phyloP scores from a whole-genome alignment of 2,113 vertebrate species.

The Machaerirhynchus nigripectus region DNA sequence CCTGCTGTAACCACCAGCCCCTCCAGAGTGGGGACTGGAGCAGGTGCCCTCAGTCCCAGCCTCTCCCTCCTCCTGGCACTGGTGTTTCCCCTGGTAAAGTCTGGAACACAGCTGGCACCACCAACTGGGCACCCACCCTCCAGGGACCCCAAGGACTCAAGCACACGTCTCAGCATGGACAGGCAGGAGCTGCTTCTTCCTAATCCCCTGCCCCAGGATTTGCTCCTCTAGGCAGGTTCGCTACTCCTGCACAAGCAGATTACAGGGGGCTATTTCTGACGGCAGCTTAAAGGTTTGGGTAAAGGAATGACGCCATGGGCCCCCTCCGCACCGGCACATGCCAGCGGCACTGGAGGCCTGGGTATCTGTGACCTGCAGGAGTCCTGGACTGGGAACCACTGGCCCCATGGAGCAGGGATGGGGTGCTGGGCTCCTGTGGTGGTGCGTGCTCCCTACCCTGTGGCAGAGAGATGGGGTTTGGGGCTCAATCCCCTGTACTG shows the following conservation, averaged over 20 bases:
- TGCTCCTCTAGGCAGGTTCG: not conserved
- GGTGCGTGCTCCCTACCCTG: not conserved
- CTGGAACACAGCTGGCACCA: not conserved
- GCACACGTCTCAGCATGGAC: rapidly evolving
- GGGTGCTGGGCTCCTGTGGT: not conserved
- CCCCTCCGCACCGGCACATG: not conserved
- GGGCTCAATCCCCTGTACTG: not conserved
- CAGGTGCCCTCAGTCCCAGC: not conserved
- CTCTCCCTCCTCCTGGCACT: not conserved
- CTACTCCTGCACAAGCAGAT: not conserved
- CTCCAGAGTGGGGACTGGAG: not conserved
- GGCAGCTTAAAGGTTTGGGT: slow-evolving; percentile 42
- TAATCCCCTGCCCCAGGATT: slow-evolving; percentile 35
- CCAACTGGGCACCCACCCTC: not conserved
- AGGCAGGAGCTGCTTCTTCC: not conserved
- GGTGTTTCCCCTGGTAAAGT: not conserved
- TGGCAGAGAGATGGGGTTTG: rapidly evolving
- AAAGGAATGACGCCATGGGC: not conserved
- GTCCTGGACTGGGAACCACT: rapidly evolving
- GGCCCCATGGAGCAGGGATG: not conserved
- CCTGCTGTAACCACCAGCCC: rapidly evolving
- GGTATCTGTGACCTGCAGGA: not conserved
- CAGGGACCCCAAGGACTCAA: not conserved
- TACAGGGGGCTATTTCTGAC: slow-evolving; percentile 50
- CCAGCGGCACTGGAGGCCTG: rapidly evolving